Conservation (phyloP, 2,113 vertebrate genomes). For the Mesocricetus auratus region DNA sequence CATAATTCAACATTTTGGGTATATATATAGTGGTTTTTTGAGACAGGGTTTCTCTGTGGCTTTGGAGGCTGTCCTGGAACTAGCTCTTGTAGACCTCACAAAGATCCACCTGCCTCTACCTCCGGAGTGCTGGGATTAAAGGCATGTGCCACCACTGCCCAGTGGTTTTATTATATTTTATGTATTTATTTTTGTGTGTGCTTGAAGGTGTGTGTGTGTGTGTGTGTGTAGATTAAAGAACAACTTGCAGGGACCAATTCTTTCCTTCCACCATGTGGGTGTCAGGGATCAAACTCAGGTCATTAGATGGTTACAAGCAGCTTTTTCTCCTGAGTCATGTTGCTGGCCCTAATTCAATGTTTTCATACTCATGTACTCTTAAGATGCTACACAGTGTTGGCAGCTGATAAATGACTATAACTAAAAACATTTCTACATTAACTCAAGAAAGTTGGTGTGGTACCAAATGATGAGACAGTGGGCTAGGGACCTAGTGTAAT, state of each 20-base stretch:
- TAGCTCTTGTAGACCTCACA: too few relatives aligned
- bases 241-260: background rate
- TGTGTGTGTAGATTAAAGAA: background rate
- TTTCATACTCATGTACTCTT: constrained; percentile 53
- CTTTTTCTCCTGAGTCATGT: background rate
- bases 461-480: background rate
- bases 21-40: too few relatives aligned
- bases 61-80: too few relatives aligned
- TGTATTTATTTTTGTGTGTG: background rate
- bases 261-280: background rate
- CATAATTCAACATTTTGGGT: background rate
- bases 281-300: background rate
- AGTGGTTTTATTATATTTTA: background rate
- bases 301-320: background rate
- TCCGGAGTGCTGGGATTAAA: too few relatives aligned
- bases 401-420: constrained; percentile 66
- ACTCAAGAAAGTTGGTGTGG: constrained; percentile 50
- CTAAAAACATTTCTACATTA: constrained; percentile 19
- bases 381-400: constrained; percentile 57
- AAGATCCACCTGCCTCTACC: too few relatives aligned
- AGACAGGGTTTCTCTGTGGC: too few relatives aligned
- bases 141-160: too few relatives aligned
- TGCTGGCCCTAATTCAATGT: constrained; percentile 42
- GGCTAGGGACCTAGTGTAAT: background rate
- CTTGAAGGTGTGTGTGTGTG: background rate